Evolutionary conservation across 2,888 invertebrate species (phyloP).

Genomic region (Dermolepida albohirtum): DNA sequence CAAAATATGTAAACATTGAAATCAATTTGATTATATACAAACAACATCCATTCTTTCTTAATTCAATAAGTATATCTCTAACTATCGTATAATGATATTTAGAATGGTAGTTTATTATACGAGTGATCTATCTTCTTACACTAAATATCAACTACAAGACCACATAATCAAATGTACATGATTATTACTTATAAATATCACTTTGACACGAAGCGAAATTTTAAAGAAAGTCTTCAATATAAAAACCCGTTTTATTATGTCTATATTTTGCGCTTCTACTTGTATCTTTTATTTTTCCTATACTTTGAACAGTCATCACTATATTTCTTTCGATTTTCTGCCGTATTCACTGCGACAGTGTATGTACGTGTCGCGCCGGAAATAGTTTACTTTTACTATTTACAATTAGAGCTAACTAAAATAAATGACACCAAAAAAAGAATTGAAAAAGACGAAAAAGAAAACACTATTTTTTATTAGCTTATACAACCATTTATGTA

Average conservation of each 20-base stretch:
- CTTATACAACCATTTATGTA: constrained; percentile 15
- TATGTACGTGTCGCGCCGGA: no score
- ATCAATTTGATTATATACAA: no score
- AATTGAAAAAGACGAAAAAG: background rate
- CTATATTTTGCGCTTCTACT: background rate
- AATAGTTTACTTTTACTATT: no score
- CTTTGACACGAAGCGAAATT: constrained; percentile 17
- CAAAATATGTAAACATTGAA: no score
- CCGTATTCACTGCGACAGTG: no score
- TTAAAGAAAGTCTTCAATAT: background rate
- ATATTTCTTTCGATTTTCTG: no score
- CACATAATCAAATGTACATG: constrained; percentile 17
- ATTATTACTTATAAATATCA: constrained; percentile 15
- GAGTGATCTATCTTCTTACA: constrained; percentile 1
- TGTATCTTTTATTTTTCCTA: no score
- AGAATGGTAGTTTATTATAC: background rate
- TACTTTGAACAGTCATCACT: no score
- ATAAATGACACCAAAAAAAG: background rate
- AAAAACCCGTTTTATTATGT: constrained; percentile 3
- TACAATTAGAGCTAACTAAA: no score
- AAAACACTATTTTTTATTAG: constrained; percentile 23
- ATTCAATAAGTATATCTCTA: background rate
- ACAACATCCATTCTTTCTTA: no score
- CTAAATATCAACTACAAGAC: constrained; percentile 5
- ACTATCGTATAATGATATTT: constrained; percentile 7